Percentiles rank a stretch among this genome's conserved stretches.
phyloP scores from a whole-genome alignment of 2,797 vertebrate genomes.

The Sebastes iracundus region DNA sequence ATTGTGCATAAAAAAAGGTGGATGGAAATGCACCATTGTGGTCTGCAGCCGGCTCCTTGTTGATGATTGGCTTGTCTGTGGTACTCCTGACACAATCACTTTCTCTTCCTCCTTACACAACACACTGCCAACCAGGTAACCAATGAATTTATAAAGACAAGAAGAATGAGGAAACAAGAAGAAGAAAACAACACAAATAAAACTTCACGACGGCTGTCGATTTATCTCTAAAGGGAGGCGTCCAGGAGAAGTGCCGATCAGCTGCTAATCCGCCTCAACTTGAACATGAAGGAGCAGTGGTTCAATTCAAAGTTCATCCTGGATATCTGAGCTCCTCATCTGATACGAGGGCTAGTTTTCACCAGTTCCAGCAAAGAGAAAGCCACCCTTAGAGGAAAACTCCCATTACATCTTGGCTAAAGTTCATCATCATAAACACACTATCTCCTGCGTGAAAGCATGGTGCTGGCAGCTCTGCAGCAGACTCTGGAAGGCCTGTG shows the following conservation, averaged over 20 bases:
- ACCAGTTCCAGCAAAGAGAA: too few relatives aligned
- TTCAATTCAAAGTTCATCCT: too few relatives aligned
- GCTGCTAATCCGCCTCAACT: background rate
- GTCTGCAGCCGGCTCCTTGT: background rate
- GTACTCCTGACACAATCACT: background rate
- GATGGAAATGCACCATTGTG: background rate
- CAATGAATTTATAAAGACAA: background rate
- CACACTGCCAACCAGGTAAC: too few relatives aligned
- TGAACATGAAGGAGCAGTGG: too few relatives aligned
- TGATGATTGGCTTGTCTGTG: background rate
- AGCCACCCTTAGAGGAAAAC: too few relatives aligned
- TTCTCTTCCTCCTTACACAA: background rate
- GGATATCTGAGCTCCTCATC: too few relatives aligned
- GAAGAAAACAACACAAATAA: too few relatives aligned
- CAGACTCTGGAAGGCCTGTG: background rate
- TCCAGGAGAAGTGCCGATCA: background rate
- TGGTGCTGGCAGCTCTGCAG: background rate
- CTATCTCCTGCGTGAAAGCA: background rate
- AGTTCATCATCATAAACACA: background rate
- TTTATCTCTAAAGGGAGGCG: too few relatives aligned
- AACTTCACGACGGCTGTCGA: background rate
- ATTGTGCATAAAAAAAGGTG: too few relatives aligned
- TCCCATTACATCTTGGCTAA: too few relatives aligned
- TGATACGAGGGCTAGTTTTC: fast-evolving
- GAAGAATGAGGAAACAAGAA: background rate